Percentiles rank a stretch among this genome's conserved stretches.
phyloP scores from a whole-genome alignment of 2,888 invertebrate species.

The Aleiodes leptofemur region DNA sequence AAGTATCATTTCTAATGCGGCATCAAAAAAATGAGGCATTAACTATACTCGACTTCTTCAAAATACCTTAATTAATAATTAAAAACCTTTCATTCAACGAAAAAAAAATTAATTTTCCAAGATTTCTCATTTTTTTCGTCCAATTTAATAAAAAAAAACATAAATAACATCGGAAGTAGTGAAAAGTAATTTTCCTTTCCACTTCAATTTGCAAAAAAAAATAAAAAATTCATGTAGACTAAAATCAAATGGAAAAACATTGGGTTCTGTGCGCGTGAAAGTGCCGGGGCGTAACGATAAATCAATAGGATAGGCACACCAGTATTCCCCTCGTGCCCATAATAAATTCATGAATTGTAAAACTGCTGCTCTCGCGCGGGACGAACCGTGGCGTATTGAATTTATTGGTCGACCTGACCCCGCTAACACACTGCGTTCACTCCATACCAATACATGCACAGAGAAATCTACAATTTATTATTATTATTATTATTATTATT shows the following conservation, averaged over 20 bases:
- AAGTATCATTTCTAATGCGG: no score
- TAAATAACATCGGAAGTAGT: not conserved
- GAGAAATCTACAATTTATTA: constrained; percentile 21
- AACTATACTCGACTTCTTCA: no score
- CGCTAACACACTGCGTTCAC: constrained; percentile 66
- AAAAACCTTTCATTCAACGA: not conserved
- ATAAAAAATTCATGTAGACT: not conserved
- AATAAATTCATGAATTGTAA: constrained; percentile 75
- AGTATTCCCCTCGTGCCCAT: constrained; percentile 69
- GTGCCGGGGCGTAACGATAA: constrained; percentile 67
- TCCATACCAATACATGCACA: constrained; percentile 3
- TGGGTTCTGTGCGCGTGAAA: not conserved
- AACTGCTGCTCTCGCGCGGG: constrained; percentile 70
- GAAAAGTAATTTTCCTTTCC: not conserved
- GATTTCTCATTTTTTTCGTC: no score
- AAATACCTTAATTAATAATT: no score
- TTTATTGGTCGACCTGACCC: constrained; percentile 74
- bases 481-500: not conserved
- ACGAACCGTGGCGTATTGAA: constrained; percentile 74
- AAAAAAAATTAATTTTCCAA: not conserved
- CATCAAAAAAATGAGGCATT: no score
- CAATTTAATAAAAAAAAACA: not conserved
- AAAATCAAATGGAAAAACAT: constrained; percentile 9
- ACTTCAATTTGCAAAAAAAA: not conserved
- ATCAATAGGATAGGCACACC: constrained; percentile 68